A percentile compares a stretch with the other conserved stretches of the same genome.
phyloP scores from a whole-genome alignment of 1,140 invertebrate species.

The Epicauta chinensis region DNA sequence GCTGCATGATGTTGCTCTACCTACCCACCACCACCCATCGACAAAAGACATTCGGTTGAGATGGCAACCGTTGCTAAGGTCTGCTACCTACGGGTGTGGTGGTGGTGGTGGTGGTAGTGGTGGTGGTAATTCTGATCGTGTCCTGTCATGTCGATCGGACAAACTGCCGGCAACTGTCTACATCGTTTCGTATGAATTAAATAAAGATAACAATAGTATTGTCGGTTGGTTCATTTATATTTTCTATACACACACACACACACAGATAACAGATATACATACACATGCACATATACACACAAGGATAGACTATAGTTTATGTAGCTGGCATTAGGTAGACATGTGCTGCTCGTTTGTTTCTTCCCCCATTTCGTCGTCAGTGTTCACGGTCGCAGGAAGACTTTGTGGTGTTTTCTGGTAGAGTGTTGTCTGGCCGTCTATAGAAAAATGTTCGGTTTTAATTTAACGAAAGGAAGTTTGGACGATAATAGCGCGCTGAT shows the following conservation, averaged over 20 bases:
- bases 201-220: constrained; percentile 1
- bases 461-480: too few species aligned
- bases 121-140: not conserved
- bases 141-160: not conserved
- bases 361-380: not conserved
- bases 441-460: too few species aligned
- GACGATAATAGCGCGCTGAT: too few species aligned
- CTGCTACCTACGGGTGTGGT: constrained; percentile 20
- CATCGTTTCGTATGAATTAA: not conserved
- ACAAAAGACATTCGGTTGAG: constrained; percentile 16
- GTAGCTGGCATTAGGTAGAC: constrained; percentile 1
- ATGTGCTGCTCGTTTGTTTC: constrained; percentile 17
- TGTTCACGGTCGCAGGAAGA: constrained; percentile 1
- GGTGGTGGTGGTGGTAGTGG: constrained; percentile 1
- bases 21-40: too few species aligned
- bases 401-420: not conserved
- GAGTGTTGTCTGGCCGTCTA: too few species aligned
- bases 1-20: not conserved
- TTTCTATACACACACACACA: too few species aligned
- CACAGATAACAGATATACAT: too few species aligned
- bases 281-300: too few species aligned
- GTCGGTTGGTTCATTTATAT: too few species aligned
- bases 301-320: too few species aligned
- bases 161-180: constrained; percentile 5
- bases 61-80: constrained; percentile 21